Evolutionary conservation across 92 coral and sea anemone species (phyloP).

Genomic region (Plumapathes pennacea): DNA sequence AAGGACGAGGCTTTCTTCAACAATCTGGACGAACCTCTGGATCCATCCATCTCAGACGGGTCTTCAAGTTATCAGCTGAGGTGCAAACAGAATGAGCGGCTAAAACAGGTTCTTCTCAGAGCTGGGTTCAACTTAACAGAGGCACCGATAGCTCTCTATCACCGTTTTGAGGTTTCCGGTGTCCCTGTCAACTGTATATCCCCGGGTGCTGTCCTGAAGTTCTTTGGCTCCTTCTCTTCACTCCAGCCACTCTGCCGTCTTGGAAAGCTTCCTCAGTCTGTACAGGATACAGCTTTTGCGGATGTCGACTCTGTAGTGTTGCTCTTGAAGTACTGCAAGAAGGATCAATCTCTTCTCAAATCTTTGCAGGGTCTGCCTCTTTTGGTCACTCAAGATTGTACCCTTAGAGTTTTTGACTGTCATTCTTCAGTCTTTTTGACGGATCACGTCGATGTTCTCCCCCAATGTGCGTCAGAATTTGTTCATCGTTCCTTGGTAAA

Average conservation of each 20-base stretch:
- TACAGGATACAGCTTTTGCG: slow-evolving; percentile 36
- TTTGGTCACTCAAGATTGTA: slow-evolving; percentile 69
- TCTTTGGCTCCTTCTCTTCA: slow-evolving; percentile 31
- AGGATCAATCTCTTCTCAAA: slow-evolving; percentile 26
- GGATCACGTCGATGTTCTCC: slow-evolving; percentile 35
- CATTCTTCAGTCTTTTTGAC: slow-evolving; percentile 47
- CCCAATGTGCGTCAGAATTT: slow-evolving; percentile 54
- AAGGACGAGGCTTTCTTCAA: slow-evolving; percentile 50
- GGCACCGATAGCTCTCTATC: slow-evolving; percentile 29
- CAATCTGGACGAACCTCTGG: no score
- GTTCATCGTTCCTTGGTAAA: slow-evolving; percentile 26
- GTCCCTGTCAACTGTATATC: slow-evolving; percentile 17
- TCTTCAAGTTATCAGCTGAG: no score
- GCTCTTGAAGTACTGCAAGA: slow-evolving; percentile 66
- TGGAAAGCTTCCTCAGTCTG: slow-evolving; percentile 17
- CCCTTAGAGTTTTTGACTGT: slow-evolving; percentile 26
- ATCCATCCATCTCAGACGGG: no score
- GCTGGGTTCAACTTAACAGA: slow-evolving; percentile 55
- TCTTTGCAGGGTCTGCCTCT: slow-evolving; percentile 75
- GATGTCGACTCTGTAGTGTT: not conserved
- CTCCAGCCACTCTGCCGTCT: slow-evolving; percentile 23
- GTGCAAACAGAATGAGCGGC: no score
- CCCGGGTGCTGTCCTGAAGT: slow-evolving; percentile 31
- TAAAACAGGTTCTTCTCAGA: slow-evolving; percentile 41
- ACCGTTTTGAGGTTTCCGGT: slow-evolving; percentile 7